Percentiles rank a stretch among this genome's conserved stretches.
Conservation (phyloP, 2,797 vertebrate genomes). For the Sphenopsis melanotis region DNA sequence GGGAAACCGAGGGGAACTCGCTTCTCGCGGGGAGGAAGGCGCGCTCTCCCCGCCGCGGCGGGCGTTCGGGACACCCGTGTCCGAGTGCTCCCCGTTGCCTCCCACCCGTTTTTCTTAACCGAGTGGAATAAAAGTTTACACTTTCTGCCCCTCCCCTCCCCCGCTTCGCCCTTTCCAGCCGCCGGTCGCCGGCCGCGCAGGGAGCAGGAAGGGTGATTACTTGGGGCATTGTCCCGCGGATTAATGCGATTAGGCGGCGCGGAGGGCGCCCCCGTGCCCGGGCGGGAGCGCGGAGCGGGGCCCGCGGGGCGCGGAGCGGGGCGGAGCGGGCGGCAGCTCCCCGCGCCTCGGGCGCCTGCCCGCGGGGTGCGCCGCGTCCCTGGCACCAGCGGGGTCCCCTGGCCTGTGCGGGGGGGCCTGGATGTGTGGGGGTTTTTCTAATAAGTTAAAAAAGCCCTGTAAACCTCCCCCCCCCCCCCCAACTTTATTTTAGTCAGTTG, state of each 20-base stretch:
- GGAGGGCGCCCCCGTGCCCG: constrained; percentile 4
- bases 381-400: neutral
- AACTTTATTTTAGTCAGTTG: neutral
- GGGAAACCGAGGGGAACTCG: neutral
- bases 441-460: fast-evolving
- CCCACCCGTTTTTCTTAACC: neutral
- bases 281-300: neutral
- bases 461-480: too few species aligned
- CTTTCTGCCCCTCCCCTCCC: neutral
- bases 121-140: neutral
- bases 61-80: neutral
- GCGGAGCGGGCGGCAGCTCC: neutral
- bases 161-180: neutral
- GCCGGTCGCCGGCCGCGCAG: neutral
- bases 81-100: neutral
- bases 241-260: neutral
- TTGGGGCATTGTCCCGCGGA: constrained; percentile 14
- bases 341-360: neutral
- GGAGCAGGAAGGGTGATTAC: neutral
- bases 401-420: neutral
- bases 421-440: too few species aligned
- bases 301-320: neutral
- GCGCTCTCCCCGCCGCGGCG: neutral
- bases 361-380: neutral
- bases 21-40: neutral